phyloP scores from a whole-genome alignment of 2,797 vertebrate species.

The Cercopithecus diana region DNA sequence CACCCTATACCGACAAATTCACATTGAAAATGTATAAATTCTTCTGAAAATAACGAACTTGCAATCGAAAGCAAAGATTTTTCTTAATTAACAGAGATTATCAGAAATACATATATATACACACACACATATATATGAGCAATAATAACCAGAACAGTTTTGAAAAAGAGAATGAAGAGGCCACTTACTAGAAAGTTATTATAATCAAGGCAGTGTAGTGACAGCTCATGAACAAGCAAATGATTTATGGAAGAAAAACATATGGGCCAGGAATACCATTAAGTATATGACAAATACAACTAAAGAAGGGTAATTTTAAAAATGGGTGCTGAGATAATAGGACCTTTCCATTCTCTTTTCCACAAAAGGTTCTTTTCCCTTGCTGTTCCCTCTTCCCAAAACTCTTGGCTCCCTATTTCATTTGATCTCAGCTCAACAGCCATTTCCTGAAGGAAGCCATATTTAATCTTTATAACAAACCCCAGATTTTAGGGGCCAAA shows the following conservation, averaged over 20 bases:
- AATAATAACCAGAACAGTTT: background rate
- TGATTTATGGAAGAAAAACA: background rate
- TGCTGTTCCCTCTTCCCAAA: background rate
- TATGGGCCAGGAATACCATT: background rate
- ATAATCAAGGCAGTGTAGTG: background rate
- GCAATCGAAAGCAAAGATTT: background rate
- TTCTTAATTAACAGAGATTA: background rate
- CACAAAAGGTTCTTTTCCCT: background rate
- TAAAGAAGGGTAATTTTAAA: background rate
- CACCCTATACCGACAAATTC: background rate
- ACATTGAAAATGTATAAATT: background rate
- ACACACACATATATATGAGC: background rate
- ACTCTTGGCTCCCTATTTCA: background rate
- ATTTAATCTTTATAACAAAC: background rate
- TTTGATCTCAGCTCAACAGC: background rate
- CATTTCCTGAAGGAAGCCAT: background rate
- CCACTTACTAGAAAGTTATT: background rate
- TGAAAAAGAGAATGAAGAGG: background rate
- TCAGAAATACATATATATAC: background rate
- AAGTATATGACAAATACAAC: background rate
- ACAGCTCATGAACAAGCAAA: background rate
- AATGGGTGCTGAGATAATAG: background rate
- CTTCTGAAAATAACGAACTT: background rate
- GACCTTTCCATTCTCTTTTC: background rate
- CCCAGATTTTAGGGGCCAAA: background rate